phyloP scores from a whole-genome alignment of 1,140 invertebrate species.

The Oryctes rhinoceros region DNA sequence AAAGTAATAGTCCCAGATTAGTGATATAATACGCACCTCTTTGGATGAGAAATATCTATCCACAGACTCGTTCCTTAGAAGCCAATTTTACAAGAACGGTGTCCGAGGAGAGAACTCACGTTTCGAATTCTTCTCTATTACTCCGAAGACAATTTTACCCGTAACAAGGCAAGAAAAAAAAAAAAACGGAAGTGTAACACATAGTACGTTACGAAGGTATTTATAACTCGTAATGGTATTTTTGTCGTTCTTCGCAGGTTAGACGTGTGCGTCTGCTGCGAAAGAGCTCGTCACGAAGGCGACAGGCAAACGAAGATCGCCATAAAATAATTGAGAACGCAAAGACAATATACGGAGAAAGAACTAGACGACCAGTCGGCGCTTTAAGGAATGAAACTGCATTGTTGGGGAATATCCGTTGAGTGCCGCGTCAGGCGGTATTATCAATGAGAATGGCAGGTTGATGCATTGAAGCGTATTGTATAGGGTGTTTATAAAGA shows the following conservation, averaged over 20 bases:
- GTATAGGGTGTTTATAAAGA: too few relatives aligned
- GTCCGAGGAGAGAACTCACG: not conserved
- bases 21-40: too few relatives aligned
- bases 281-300: constrained; percentile 2
- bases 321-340: constrained; percentile 27
- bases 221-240: constrained; percentile 35
- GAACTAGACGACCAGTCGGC: not conserved
- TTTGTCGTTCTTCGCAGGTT: not conserved
- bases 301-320: not conserved
- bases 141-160: constrained; percentile 27
- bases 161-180: not conserved
- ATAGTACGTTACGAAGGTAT: constrained; percentile 30
- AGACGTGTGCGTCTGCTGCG: not conserved
- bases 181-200: constrained; percentile 33
- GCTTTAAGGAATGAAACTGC: constrained; percentile 21
- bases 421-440: too few relatives aligned
- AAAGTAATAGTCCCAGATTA: too few relatives aligned
- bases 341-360: constrained; percentile 20
- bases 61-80: not conserved
- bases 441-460: too few relatives aligned
- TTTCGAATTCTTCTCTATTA: constrained; percentile 18
- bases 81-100: not conserved
- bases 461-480: too few relatives aligned
- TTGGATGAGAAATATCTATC: too few relatives aligned
- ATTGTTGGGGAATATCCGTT: not conserved